Conservation (phyloP, 2,797 vertebrate species). For the Galagoides demidoff region DNA sequence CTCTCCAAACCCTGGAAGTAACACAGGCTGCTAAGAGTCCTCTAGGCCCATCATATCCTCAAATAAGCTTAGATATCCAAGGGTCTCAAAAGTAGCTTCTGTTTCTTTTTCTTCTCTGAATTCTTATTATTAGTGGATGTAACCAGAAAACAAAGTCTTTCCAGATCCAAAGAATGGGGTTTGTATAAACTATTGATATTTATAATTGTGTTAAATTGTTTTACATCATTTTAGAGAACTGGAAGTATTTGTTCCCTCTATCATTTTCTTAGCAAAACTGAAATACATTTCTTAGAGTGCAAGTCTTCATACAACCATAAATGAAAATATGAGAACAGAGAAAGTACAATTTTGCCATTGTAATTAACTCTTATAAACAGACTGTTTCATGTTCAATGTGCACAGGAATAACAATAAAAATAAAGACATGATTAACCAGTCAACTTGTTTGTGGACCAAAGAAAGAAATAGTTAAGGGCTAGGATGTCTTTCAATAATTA, state of each 20-base stretch:
- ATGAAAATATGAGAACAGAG: slow-evolving; percentile 74
- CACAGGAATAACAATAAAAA: slow-evolving; percentile 61
- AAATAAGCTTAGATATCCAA: neutral
- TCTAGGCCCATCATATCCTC: neutral
- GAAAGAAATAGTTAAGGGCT: slow-evolving; percentile 57
- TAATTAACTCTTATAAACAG: slow-evolving; percentile 79
- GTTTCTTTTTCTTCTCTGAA: slow-evolving; percentile 2
- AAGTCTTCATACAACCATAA: slow-evolving; percentile 66
- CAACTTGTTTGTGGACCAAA: slow-evolving; percentile 65
- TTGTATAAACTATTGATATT: neutral
- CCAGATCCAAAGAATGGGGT: neutral
- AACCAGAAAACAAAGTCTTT: slow-evolving; percentile 19
- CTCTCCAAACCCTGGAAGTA: neutral
- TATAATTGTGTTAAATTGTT: slow-evolving; percentile 43
- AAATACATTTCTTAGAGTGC: slow-evolving; percentile 59
- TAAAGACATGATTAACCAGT: slow-evolving; percentile 69
- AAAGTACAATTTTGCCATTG: slow-evolving; percentile 75
- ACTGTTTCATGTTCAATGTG: slow-evolving; percentile 49
- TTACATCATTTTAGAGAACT: slow-evolving; percentile 39
- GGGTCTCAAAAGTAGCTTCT: neutral
- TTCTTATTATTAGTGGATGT: neutral
- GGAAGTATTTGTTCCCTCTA: slow-evolving; percentile 58
- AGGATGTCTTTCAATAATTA: slow-evolving; percentile 73
- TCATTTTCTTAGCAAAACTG: slow-evolving; percentile 54
- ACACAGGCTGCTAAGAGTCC: neutral